phyloP scores from a whole-genome alignment of 2,888 invertebrate species.

The Pandemis cinnamomeana region DNA sequence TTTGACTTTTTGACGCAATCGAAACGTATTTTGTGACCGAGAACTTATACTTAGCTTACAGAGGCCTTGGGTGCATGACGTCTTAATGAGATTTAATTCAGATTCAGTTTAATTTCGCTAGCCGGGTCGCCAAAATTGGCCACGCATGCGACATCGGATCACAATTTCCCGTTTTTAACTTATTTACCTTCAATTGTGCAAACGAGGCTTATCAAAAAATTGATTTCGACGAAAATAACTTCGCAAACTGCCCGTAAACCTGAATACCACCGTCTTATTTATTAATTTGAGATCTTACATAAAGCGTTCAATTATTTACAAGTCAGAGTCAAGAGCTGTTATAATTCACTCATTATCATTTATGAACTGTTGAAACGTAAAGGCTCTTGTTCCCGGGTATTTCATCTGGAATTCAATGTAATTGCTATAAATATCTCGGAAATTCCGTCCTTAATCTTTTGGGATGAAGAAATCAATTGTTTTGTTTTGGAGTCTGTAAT shows the following conservation, averaged over 20 bases:
- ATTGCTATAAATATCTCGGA: constrained; percentile 31
- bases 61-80: too few species aligned
- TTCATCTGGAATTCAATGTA: constrained; percentile 20
- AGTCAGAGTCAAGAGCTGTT: constrained; percentile 26
- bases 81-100: too few species aligned
- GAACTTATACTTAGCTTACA: too few species aligned
- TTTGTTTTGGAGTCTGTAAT: constrained; percentile 10
- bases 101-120: too few species aligned
- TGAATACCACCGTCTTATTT: constrained; percentile 13
- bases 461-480: constrained; percentile 23
- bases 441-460: constrained; percentile 8
- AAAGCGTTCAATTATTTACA: constrained; percentile 28
- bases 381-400: constrained; percentile 24
- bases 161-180: too few species aligned
- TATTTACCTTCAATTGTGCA: too few species aligned
- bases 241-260: constrained; percentile 5
- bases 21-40: too few species aligned
- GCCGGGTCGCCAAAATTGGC: too few species aligned
- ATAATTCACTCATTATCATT: constrained; percentile 39
- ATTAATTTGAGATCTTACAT: constrained; percentile 7
- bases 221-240: background rate
- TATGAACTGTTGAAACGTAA: constrained; percentile 32
- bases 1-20: too few species aligned
- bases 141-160: too few species aligned
- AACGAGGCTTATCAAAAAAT: background rate